Percentiles rank a stretch among this genome's conserved stretches.
phyloP scores from a whole-genome alignment of 1,140 invertebrate genomes.

The Chironomus striatipennis region DNA sequence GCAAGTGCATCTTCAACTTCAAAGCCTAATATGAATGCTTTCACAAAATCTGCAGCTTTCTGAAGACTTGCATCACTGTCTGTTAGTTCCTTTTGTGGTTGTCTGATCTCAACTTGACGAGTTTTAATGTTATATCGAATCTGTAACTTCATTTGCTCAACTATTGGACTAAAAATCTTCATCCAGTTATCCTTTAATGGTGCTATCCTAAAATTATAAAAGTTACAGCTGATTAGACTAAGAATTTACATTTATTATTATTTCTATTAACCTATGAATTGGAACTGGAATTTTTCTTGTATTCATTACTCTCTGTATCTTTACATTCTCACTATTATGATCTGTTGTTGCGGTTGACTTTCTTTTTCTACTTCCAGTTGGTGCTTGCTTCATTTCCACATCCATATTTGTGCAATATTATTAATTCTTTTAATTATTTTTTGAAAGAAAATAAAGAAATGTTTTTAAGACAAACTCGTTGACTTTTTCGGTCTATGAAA shows the following conservation, averaged over 20 bases:
- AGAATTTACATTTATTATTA: slow-evolving; percentile 33
- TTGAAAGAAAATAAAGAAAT: neutral
- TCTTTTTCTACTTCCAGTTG: neutral
- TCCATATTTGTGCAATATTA: neutral
- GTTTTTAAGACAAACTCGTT: too few relatives aligned
- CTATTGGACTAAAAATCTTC: slow-evolving; percentile 93
- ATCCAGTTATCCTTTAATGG: slow-evolving; percentile 95
- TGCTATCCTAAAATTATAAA: slow-evolving; percentile 68
- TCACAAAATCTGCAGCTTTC: slow-evolving; percentile 97
- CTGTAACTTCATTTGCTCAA: slow-evolving; percentile 90
- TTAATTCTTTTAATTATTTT: neutral
- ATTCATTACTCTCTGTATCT: neutral
- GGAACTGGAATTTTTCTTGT: neutral
- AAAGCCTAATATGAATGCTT: slow-evolving; percentile 94
- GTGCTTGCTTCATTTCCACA: slow-evolving; percentile 21
- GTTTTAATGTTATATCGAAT: slow-evolving; percentile 91
- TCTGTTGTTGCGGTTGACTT: slow-evolving; percentile 21
- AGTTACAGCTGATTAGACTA: slow-evolving; percentile 50
- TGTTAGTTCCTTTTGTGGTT: slow-evolving; percentile 50
- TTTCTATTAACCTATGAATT: slow-evolving; percentile 3
- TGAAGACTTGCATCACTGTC: slow-evolving; percentile 82
- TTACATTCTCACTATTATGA: neutral
- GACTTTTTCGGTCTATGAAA: too few relatives aligned
- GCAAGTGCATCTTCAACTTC: slow-evolving; percentile 96
- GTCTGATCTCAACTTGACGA: slow-evolving; percentile 76